Conservation (phyloP, 2,888 invertebrate species). For the Limnephilus rhombicus region DNA sequence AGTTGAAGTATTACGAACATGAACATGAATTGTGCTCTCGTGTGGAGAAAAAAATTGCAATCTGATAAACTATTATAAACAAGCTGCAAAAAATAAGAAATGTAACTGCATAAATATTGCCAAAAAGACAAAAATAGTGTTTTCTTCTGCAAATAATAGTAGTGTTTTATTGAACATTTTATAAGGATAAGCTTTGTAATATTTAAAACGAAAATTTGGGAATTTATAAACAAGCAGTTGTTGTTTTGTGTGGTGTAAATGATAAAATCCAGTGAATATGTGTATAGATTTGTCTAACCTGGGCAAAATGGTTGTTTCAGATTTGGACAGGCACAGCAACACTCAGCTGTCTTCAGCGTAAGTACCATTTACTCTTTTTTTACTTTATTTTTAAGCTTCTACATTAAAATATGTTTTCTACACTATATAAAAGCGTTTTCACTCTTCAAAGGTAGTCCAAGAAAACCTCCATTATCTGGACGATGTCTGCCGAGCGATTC, state of each 20-base stretch:
- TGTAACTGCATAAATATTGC: neutral
- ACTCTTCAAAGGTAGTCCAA: neutral
- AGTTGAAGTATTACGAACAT: neutral
- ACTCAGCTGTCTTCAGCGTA: constrained; percentile 74
- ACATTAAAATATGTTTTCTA: neutral
- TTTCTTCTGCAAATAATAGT: neutral
- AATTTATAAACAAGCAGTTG: neutral
- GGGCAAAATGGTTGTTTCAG: constrained; percentile 72
- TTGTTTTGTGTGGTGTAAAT: neutral
- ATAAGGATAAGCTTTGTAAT: too few relatives aligned
- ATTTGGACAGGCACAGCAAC: constrained; percentile 74
- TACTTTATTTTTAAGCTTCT: neutral
- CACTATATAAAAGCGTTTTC: neutral
- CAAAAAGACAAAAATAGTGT: neutral
- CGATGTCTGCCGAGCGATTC: too few relatives aligned
- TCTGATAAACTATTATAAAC: neutral
- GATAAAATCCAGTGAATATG: constrained; percentile 45
- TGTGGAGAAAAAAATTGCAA: neutral
- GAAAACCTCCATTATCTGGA: neutral
- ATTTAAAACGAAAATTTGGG: too few relatives aligned
- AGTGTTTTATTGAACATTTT: neutral
- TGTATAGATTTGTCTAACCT: constrained; percentile 49
- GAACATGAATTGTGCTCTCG: neutral
- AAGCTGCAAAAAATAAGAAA: neutral
- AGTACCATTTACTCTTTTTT: constrained; percentile 70